Evolutionary conservation across 1,140 invertebrate species (phyloP).

Genomic region (Drosophila arizonae): DNA sequence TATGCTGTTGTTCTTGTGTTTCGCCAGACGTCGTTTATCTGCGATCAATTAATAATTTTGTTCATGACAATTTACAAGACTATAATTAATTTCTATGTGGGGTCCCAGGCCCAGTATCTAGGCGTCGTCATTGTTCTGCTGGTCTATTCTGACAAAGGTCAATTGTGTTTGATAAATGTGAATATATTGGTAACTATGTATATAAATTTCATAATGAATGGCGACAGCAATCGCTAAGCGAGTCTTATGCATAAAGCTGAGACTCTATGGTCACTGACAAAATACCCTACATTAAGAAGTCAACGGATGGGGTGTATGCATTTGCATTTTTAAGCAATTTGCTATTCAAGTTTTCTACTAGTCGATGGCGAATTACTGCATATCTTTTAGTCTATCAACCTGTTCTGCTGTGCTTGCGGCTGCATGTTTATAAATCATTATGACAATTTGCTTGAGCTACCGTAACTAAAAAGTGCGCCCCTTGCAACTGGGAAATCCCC

Average conservation of each 20-base stretch:
- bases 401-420: conserved; percentile 40
- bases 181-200: conserved; percentile 12
- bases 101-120: conserved; percentile 29
- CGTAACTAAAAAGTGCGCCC: conserved; percentile 58
- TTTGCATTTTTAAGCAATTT: too few species aligned
- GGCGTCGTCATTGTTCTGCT: conserved; percentile 38
- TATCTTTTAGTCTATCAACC: background rate
- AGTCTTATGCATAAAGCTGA: conserved; percentile 17
- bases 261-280: conserved; percentile 12
- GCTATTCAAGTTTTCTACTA: background rate
- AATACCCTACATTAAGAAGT: conserved; percentile 14
- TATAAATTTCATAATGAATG: conserved; percentile 2
- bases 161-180: conserved; percentile 54
- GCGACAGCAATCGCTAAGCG: conserved; percentile 12
- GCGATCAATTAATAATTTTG: conserved; percentile 58
- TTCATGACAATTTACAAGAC: conserved; percentile 74
- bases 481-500: conserved; percentile 22
- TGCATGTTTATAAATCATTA: conserved; percentile 69
- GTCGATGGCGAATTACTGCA: background rate
- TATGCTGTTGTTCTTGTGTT: conserved; percentile 26
- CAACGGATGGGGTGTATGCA: too few species aligned
- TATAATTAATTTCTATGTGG: conserved; percentile 61
- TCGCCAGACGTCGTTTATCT: conserved; percentile 50
- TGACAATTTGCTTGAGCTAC: conserved; percentile 67
- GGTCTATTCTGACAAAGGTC: conserved; percentile 52